These are phyloP conservation scores for Orcinus orca DNA, from an alignment of 2,113 vertebrate species.

Conservation along the genomic window DNA sequence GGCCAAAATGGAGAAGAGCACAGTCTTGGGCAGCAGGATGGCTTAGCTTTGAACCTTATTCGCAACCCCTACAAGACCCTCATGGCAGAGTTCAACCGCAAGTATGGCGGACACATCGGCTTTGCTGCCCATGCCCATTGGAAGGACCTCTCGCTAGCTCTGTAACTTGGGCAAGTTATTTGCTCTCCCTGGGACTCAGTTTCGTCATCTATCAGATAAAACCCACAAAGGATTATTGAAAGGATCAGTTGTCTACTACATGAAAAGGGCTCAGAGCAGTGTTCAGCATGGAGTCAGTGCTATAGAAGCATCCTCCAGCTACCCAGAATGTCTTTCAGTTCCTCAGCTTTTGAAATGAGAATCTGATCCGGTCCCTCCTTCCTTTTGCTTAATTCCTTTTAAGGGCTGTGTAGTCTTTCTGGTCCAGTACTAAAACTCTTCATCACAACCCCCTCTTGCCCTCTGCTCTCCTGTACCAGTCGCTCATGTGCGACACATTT, in stretches of 20 bases:
- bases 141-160: constrained; percentile 79
- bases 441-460: neutral
- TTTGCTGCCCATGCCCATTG: constrained; percentile 96
- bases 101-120: constrained; percentile 96
- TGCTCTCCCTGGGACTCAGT: neutral
- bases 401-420: neutral
- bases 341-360: neutral
- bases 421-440: neutral
- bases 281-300: neutral
- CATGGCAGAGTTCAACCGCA: constrained; percentile 98
- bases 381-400: neutral
- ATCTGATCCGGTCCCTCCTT: neutral
- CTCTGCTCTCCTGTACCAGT: neutral
- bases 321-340: neutral
- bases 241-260: neutral
- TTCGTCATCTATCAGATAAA: neutral
- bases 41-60: neutral
- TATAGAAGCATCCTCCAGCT: neutral
- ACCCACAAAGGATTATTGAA: neutral
- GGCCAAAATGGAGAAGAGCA: neutral
- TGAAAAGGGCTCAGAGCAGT: neutral
- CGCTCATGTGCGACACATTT: neutral
- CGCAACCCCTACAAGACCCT: constrained; percentile 98
- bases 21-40: rapidly evolving
- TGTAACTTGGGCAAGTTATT: neutral